Percentiles rank a stretch among this genome's conserved stretches.
Evolutionary conservation across 2,888 invertebrate genomes (phyloP).

Genomic region (Agriopis aurantiaria): DNA sequence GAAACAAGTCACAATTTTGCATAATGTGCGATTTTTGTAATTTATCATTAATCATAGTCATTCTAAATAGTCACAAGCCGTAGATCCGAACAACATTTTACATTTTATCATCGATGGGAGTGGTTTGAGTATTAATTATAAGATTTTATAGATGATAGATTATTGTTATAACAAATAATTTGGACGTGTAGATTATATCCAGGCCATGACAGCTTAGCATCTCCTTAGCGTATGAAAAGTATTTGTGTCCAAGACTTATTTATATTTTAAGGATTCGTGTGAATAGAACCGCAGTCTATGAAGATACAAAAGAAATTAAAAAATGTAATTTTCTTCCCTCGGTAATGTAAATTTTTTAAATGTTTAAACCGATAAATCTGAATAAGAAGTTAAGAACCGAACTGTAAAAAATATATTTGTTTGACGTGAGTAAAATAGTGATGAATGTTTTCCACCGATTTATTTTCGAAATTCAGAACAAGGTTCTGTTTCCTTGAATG

Average conservation of each 20-base stretch:
- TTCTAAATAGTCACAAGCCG: slow-evolving; percentile 76
- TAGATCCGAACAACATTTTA: slow-evolving; percentile 73
- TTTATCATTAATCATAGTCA: slow-evolving; percentile 69
- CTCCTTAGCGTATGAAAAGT: slow-evolving; percentile 60
- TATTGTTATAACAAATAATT: slow-evolving; percentile 74
- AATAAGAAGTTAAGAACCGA: slow-evolving; percentile 1
- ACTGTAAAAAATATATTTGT: slow-evolving; percentile 17
- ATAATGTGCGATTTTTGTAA: slow-evolving; percentile 62
- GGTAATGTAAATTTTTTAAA: slow-evolving; percentile 19
- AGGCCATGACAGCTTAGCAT: slow-evolving; percentile 83
- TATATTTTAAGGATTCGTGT: slow-evolving; percentile 67
- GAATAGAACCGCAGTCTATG: slow-evolving; percentile 38
- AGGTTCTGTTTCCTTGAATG: slow-evolving; percentile 70
- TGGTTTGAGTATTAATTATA: slow-evolving; percentile 79
- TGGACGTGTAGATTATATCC: slow-evolving; percentile 75
- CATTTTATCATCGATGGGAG: slow-evolving; percentile 76
- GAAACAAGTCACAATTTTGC: slow-evolving; percentile 67
- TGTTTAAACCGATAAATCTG: slow-evolving; percentile 16
- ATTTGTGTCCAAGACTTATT: slow-evolving; percentile 80
- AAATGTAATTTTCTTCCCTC: slow-evolving; percentile 14
- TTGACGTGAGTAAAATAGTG: slow-evolving; percentile 48
- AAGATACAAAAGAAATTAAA: slow-evolving; percentile 6
- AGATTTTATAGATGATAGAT: slow-evolving; percentile 70
- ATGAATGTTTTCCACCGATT: slow-evolving; percentile 77
- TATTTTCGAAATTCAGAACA: slow-evolving; percentile 77